A percentile compares a stretch with the other conserved stretches of the same genome.
Conservation (phyloP, 2,797 vertebrate species). For the Halcyon badia region DNA sequence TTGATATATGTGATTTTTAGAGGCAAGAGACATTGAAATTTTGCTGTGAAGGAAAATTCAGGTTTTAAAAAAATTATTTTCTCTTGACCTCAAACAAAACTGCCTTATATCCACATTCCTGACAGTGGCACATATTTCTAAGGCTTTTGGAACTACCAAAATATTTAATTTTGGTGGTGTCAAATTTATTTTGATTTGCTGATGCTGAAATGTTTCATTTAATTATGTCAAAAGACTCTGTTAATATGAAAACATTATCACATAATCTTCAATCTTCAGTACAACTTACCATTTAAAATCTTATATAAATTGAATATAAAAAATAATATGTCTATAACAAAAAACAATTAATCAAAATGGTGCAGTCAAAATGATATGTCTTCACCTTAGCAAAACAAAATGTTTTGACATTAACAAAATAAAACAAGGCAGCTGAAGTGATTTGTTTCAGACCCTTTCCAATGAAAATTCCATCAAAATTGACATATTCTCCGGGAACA, state of each 20-base stretch:
- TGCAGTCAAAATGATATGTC: neutral
- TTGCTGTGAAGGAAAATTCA: neutral
- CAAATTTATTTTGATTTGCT: neutral
- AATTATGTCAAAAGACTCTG: neutral
- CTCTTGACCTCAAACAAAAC: neutral
- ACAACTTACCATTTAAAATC: neutral
- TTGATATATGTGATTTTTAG: neutral
- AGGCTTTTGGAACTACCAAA: neutral
- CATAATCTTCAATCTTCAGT: neutral
- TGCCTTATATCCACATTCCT: neutral
- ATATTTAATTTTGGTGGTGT: neutral
- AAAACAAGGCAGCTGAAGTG: constrained; percentile 35
- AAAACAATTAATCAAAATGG: constrained; percentile 17
- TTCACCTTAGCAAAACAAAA: constrained; percentile 37
- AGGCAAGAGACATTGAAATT: neutral
- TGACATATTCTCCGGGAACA: constrained; percentile 15
- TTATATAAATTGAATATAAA: neutral
- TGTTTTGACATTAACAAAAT: constrained; percentile 39
- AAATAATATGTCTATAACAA: neutral
- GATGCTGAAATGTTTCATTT: neutral
- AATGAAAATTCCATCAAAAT: constrained; percentile 49
- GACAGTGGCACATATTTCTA: neutral
- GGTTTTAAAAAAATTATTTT: neutral
- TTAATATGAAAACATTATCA: neutral
- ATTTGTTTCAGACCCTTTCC: constrained; percentile 31